Conservation (phyloP, 2,113 vertebrate species). For the Crotophaga sulcirostris region DNA sequence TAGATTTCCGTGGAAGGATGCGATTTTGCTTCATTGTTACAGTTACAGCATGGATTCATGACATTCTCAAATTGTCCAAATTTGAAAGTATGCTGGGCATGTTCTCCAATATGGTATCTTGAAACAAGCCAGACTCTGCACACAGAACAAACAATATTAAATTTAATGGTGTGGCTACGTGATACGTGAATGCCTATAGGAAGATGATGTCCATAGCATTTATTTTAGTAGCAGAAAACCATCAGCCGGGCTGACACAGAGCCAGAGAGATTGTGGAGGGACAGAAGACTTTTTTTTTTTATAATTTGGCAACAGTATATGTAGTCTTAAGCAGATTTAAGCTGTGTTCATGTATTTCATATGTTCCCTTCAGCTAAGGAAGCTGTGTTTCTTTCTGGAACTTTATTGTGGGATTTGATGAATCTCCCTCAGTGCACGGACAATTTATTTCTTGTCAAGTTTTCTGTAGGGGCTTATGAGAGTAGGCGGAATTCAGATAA, state of each 20-base stretch:
- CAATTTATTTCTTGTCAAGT: not conserved
- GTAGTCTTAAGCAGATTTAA: not conserved
- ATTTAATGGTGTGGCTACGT: not conserved
- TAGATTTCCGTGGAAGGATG: not conserved
- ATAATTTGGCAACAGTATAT: not conserved
- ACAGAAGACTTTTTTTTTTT: not conserved
- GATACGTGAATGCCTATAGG: not conserved
- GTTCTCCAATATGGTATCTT: not conserved
- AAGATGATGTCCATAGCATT: not conserved
- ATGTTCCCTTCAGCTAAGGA: not conserved
- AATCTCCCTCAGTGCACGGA: not conserved
- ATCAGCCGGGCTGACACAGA: not conserved
- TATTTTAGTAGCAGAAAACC: not conserved
- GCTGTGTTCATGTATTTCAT: not conserved
- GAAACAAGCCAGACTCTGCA: not conserved
- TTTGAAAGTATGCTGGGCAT: not conserved
- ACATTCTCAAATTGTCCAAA: not conserved
- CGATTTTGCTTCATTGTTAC: accelerated
- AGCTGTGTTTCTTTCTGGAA: not conserved
- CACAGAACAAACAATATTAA: not conserved
- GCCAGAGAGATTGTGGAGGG: not conserved
- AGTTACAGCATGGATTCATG: not conserved
- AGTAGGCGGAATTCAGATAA: not conserved
- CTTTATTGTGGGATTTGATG: not conserved
- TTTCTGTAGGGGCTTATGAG: not conserved